Evolutionary conservation across 2,888 invertebrate genomes (phyloP), one percentile per base, ranked within the genome.

Genomic region (Lycia hirtaria): DNA sequence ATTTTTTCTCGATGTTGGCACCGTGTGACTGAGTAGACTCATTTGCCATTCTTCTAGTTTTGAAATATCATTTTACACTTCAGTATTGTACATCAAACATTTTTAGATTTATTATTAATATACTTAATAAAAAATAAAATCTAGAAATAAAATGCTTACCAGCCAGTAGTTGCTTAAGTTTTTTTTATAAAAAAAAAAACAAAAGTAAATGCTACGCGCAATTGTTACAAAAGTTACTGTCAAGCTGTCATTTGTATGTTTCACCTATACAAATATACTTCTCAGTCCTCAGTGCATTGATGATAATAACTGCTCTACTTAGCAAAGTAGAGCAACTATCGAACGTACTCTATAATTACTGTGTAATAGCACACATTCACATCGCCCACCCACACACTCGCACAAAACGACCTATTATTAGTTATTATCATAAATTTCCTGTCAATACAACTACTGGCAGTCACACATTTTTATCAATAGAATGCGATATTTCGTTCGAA

Each of bases 401-500:
- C 77, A 80, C 75, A 80, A 71, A 81, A 73, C 71, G 73, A 61
- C 65, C 81, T 76, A 83, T 85, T 85, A 87, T 83, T 77, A 80
- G 73, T 75, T 78, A 86, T 82, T 88, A 89, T 89, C 87, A 78
- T 84, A 80, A 84, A 87, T 88, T 87, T 88, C 87, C 89, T 87
- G 88, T 87, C 88, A 87, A 89, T 89, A 88, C 83, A 87, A 85
- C 81, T 81, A 78, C 49, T 56, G 24, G 69, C 71, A 71, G 67
- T 73, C 65, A 87, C 87, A 84, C 85, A 81, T 85, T 86, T 84
- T 90, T 91, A 90, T 91, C 91, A 88, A 90, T 89, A 84, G 82
- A 81, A 85, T 84, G 87, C 86, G 85, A 87, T 90, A 86, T 87
- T 88, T 85, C 81, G 83, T 88, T 88, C 82, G 88, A 87, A 90